phyloP scores from a whole-genome alignment of 2,113 vertebrate genomes.

The Ciconia stormi region DNA sequence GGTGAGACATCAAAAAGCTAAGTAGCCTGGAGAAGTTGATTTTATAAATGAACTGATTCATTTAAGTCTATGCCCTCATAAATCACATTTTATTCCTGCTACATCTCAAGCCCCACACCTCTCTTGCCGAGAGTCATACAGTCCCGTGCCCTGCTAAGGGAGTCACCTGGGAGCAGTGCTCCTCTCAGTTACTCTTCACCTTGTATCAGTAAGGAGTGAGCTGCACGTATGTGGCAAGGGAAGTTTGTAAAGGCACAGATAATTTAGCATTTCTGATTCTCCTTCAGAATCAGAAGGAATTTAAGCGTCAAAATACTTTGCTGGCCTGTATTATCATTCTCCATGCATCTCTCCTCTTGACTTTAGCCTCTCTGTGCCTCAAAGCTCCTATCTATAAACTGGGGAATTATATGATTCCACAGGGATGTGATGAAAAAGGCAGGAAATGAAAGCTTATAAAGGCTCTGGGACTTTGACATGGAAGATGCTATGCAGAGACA shows the following conservation, averaged over 20 bases:
- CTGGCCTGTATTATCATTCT: not conserved
- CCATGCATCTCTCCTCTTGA: not conserved
- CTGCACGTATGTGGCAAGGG: not conserved
- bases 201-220: not conserved
- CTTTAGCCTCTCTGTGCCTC: not conserved
- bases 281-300: not conserved
- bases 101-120: not conserved
- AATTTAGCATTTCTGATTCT: not conserved
- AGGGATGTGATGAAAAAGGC: not conserved
- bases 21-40: slow-evolving; percentile 34
- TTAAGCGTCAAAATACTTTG: not conserved
- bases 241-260: not conserved
- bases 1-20: slow-evolving; percentile 36
- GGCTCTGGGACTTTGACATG: not conserved
- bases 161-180: not conserved
- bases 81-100: not conserved
- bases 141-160: not conserved
- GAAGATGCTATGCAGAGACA: not conserved
- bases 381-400: not conserved
- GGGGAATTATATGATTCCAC: not conserved
- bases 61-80: not conserved
- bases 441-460: not conserved
- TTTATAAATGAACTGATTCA: slow-evolving; percentile 17
- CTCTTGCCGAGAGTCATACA: not conserved
- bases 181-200: not conserved